Evolutionary conservation across 1,140 invertebrate genomes (phyloP).

Genomic region (Drosophila subobscura): DNA sequence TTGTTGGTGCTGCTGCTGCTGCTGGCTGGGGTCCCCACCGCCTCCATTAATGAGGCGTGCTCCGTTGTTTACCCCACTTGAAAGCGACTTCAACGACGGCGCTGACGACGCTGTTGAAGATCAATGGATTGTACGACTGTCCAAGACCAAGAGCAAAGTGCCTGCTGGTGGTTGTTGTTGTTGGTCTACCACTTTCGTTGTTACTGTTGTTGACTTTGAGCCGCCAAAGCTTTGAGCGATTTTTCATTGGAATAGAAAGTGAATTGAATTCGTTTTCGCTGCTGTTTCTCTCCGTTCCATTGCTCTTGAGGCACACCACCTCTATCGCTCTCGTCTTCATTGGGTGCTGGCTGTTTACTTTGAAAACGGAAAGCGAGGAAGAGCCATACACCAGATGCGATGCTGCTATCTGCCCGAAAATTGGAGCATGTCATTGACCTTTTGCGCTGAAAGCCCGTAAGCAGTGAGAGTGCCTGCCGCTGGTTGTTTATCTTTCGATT

Average conservation of each 20-base stretch:
- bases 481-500: slow-evolving; percentile 40
- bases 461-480: slow-evolving; percentile 74
- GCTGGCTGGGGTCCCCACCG: slow-evolving; percentile 27
- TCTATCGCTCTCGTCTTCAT: slow-evolving; percentile 52
- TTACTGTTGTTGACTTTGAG: slow-evolving; percentile 73
- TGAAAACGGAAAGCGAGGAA: slow-evolving; percentile 45
- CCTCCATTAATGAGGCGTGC: slow-evolving; percentile 73
- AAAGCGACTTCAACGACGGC: slow-evolving; percentile 34
- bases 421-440: slow-evolving; percentile 83
- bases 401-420: slow-evolving; percentile 48
- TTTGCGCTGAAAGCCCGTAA: slow-evolving; percentile 49
- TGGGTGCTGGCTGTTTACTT: slow-evolving; percentile 50
- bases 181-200: slow-evolving; percentile 80
- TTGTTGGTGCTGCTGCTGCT: slow-evolving; percentile 45
- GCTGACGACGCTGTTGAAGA: slow-evolving; percentile 52
- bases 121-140: slow-evolving; percentile 66
- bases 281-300: slow-evolving; percentile 51
- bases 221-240: slow-evolving; percentile 74
- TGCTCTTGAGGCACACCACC: slow-evolving; percentile 46
- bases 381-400: slow-evolving; percentile 1
- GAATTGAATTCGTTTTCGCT: slow-evolving; percentile 78
- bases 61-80: slow-evolving; percentile 68
- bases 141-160: slow-evolving; percentile 53
- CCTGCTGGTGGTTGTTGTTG: slow-evolving; percentile 30
- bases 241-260: slow-evolving; percentile 83